A percentile compares a stretch with the other conserved stretches of the same genome.
Evolutionary conservation across 2,888 invertebrate species (phyloP).

Genomic region (Argynnis bischoffii): DNA sequence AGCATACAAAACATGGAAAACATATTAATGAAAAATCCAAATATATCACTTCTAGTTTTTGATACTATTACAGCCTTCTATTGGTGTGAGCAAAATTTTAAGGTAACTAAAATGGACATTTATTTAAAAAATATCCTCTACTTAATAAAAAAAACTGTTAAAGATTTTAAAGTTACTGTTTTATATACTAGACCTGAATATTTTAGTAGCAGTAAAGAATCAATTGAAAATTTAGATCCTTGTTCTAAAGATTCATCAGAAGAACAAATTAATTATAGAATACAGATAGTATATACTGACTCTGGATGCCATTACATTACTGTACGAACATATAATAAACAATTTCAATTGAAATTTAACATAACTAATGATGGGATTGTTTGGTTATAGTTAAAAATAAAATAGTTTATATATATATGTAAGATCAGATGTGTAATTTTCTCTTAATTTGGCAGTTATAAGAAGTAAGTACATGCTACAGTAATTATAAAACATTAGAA

Average conservation of each 20-base stretch:
- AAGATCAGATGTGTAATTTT: background rate
- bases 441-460: conserved; percentile 26
- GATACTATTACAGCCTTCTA: conserved; percentile 77
- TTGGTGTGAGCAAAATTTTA: conserved; percentile 76
- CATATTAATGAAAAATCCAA: conserved; percentile 58
- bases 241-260: conserved; percentile 48
- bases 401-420: background rate
- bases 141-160: conserved; percentile 69
- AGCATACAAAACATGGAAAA: conserved; percentile 72
- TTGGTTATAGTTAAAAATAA: conserved; percentile 33
- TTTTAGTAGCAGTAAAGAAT: conserved; percentile 69
- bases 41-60: conserved; percentile 67
- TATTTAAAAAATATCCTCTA: conserved; percentile 72
- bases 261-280: conserved; percentile 64
- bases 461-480: background rate
- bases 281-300: conserved; percentile 52
- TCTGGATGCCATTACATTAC: conserved; percentile 44
- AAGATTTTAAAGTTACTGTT: conserved; percentile 73
- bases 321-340: conserved; percentile 46
- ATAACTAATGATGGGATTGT: conserved; percentile 42
- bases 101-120: conserved; percentile 73
- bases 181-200: conserved; percentile 80
- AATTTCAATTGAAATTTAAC: conserved; percentile 46
- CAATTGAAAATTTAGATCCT: conserved; percentile 50
- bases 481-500: conserved; percentile 5